phyloP scores from a whole-genome alignment of 2,113 vertebrate species.

The Ramphastos sulfuratus region DNA sequence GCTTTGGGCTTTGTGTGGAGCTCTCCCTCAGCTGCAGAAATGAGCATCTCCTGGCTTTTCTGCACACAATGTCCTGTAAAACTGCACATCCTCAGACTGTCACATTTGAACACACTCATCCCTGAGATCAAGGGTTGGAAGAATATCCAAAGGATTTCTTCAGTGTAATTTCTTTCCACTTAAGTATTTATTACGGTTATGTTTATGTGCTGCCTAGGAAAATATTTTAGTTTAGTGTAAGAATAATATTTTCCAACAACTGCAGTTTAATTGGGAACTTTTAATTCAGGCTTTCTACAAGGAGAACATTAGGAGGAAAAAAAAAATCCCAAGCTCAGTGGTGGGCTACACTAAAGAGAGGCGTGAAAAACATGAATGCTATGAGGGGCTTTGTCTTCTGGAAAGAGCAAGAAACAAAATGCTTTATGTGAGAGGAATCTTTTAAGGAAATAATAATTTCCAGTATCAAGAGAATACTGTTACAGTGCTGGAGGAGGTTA shows the following conservation, averaged over 20 bases:
- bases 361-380: neutral
- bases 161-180: slow-evolving; percentile 39
- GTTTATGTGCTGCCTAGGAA: slow-evolving; percentile 52
- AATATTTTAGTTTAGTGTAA: slow-evolving; percentile 40
- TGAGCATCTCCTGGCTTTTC: neutral
- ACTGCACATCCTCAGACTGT: neutral
- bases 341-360: neutral
- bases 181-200: slow-evolving; percentile 55
- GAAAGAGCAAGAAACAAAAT: neutral
- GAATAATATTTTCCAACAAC: slow-evolving; percentile 50
- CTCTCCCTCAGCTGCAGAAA: neutral
- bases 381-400: neutral
- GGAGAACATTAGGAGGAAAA: neutral
- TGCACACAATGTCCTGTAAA: neutral
- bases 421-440: neutral
- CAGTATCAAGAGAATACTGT: neutral
- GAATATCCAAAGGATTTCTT: slow-evolving; percentile 27
- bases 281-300: slow-evolving; percentile 22
- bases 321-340: neutral
- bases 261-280: slow-evolving; percentile 43
- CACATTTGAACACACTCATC: slow-evolving; percentile 3
- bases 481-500: neutral
- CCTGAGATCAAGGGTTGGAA: slow-evolving; percentile 33
- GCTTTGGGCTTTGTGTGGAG: neutral
- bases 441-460: neutral